Percentiles rank a stretch among this genome's conserved stretches.
phyloP scores from a whole-genome alignment of 2,113 vertebrate genomes.

The Podiceps cristatus region DNA sequence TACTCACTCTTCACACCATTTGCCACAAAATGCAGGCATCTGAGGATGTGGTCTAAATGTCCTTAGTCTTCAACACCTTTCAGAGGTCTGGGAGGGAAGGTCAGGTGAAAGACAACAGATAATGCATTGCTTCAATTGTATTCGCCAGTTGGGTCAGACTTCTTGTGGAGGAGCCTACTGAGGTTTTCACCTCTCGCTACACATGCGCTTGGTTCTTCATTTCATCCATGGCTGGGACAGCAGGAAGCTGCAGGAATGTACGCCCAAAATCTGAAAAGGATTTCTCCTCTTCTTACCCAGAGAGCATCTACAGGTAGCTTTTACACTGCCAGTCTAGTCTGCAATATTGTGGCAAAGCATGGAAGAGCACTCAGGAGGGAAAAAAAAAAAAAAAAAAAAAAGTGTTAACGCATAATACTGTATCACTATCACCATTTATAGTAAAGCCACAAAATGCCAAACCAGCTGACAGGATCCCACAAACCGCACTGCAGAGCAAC shows the following conservation, averaged over 20 bases:
- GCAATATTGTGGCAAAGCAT: background rate
- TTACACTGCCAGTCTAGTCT: background rate
- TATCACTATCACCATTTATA: slow-evolving; percentile 1
- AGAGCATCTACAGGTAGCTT: background rate
- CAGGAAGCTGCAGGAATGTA: slow-evolving; percentile 3
- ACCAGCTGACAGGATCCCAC: slow-evolving; percentile 55
- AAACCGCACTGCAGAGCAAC: slow-evolving; percentile 1
- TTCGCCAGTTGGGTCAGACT: background rate
- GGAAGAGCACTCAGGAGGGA: background rate
- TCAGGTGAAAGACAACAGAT: background rate
- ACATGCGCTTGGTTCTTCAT: rapidly evolving
- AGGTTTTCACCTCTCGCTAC: background rate
- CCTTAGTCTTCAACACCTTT: background rate
- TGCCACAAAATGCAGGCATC: background rate
- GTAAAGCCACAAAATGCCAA: slow-evolving; percentile 17
- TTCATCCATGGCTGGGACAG: background rate
- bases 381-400: background rate
- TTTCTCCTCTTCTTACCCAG: slow-evolving; percentile 12
- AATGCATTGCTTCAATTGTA: background rate
- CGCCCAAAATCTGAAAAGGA: background rate
- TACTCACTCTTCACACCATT: background rate
- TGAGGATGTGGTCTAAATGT: background rate
- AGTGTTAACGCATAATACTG: background rate
- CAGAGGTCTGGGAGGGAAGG: background rate
- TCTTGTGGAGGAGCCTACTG: background rate